phyloP scores from a whole-genome alignment of 2,113 vertebrate genomes.

The Microtus montanus region DNA sequence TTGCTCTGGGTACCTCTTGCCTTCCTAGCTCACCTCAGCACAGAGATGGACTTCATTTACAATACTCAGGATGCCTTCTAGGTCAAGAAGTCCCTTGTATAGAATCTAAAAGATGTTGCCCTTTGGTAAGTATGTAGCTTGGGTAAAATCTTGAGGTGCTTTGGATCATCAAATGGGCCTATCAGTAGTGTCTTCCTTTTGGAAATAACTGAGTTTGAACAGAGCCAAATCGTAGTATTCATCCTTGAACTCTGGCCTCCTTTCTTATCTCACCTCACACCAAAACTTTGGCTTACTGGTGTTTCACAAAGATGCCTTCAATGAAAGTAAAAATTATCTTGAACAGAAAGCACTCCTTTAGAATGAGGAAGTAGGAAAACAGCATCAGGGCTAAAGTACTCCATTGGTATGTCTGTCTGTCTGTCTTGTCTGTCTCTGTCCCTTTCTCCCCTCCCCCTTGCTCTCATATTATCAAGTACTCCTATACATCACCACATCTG shows the following conservation, averaged over 20 bases:
- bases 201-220: conserved; percentile 60
- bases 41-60: neutral
- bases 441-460: neutral
- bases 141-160: neutral
- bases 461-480: neutral
- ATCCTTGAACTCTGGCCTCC: conserved; percentile 47
- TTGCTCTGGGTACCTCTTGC: neutral
- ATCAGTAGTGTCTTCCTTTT: conserved; percentile 17
- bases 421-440: neutral
- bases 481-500: neutral
- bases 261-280: neutral
- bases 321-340: neutral
- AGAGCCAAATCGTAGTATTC: conserved; percentile 29
- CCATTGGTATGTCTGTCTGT: neutral
- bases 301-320: conserved; percentile 13
- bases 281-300: neutral
- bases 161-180: neutral
- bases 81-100: neutral
- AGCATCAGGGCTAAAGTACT: neutral
- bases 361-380: conserved; percentile 47
- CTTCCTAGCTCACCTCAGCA: neutral
- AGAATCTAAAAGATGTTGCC: neutral
- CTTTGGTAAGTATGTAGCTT: neutral
- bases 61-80: neutral
- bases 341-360: neutral